Evolutionary conservation across 92 coral and sea anemone species (phyloP), one percentile per base, ranked within the genome.

Genomic region (Heliopora coerulea): DNA sequence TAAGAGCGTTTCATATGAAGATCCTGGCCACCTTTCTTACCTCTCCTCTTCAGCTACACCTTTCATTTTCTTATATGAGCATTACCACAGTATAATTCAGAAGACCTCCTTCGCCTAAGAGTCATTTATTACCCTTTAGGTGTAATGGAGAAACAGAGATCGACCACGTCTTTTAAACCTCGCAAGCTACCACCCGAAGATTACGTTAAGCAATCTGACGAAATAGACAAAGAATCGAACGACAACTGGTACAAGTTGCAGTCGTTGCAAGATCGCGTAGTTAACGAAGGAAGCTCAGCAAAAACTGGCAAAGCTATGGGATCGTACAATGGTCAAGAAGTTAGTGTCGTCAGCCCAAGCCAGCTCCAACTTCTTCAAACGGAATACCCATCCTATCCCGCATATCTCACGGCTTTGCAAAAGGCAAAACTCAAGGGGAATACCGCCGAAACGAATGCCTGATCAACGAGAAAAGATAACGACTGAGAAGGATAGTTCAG

Each of bases 341-440:
- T 95, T 56, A 95, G 99, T 75, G 52, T 88, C 6, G 83, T 95
- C 17, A 85, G 89, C 46, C 89, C 91, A 0, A 86, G 87, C 39
- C 86, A 87, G 65, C 86, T 91, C 24, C 97, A 95, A 56, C 73
- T 95, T 41, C 80, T 95, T 33, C 97, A 90, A 65, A 95, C 91
- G 3, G 97, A 95, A 46, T 91, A 79, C 63, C 99, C 97, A 2
- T 83, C 78, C 1, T 81, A 91, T 49, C 87, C 86, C 24, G 77
- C 77, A 0, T 70, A 70, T 33, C 63, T 70, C 28, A 52, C 77
- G 28, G 63, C 77, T 31, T n/a, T 70, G 14, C 63, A 49, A 17
- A 29, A 62, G 32, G 34, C 76, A 31, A 69, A 50, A n/a, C 48
- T 69, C 24, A 69, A 50, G 28, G n/a, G n/a, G n/a, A n/a, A n/a